Evolutionary conservation across 2,888 invertebrate genomes (phyloP).

Genomic region (Yponomeuta evonymella): DNA sequence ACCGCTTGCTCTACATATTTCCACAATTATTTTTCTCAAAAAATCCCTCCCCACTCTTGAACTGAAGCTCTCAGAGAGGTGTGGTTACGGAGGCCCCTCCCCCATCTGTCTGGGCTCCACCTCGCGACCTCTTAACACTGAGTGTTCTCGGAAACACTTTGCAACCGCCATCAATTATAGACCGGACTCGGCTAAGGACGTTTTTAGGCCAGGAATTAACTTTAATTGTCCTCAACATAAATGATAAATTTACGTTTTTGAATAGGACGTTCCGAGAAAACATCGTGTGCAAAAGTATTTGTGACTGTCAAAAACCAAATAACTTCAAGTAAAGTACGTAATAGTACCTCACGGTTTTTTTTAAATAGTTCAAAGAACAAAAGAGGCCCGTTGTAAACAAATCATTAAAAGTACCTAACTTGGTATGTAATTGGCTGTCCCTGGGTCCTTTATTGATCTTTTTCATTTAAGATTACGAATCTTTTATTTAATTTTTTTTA

Average conservation of each 20-base stretch:
- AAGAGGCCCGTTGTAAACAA: too few species aligned
- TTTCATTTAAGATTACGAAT: too few species aligned
- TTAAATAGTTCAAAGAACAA: too few species aligned
- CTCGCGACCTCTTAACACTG: neutral
- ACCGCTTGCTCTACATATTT: neutral
- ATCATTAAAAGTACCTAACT: too few species aligned
- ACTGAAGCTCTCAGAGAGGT: neutral
- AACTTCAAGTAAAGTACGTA: too few species aligned
- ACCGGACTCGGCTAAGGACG: constrained; percentile 3
- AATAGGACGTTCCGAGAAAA: neutral
- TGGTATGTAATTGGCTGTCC: too few species aligned
- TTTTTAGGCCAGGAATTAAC: constrained; percentile 4
- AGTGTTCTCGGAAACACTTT: constrained; percentile 5
- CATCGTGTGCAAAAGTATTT: neutral
- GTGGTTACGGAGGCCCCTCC: constrained; percentile 7
- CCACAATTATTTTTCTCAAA: too few species aligned
- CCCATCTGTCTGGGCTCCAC: neutral
- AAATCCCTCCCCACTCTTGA: neutral
- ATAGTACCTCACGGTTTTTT: too few species aligned
- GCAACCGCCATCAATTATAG: constrained; percentile 6
- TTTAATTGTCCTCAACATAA: constrained; percentile 2
- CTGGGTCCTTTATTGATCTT: too few species aligned
- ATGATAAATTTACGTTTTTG: constrained; percentile 3
- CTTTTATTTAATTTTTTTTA: too few species aligned
- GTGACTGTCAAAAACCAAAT: too few species aligned